Evolutionary conservation across 2,888 invertebrate genomes (phyloP).

Genomic region (Candidula unifasciata): DNA sequence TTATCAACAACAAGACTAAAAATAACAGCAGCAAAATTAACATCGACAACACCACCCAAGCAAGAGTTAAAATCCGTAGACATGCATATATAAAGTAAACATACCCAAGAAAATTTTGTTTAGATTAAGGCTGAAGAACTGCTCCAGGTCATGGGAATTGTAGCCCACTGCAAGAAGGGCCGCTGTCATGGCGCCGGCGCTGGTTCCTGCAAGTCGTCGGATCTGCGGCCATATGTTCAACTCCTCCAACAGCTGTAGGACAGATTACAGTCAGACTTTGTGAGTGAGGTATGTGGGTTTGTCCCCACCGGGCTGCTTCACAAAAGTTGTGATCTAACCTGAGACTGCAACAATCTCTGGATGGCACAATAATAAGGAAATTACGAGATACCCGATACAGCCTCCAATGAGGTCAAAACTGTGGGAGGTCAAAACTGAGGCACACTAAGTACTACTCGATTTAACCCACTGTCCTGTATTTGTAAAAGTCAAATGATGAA

Average conservation of each 20-base stretch:
- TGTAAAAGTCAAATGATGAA: too few species aligned
- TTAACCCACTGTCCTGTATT: too few species aligned
- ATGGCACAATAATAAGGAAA: too few species aligned
- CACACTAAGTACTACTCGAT: too few species aligned
- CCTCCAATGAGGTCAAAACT: too few species aligned
- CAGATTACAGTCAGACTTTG: too few species aligned
- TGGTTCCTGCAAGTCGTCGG: slow-evolving; percentile 68
- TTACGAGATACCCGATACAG: too few species aligned
- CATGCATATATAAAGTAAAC: not conserved
- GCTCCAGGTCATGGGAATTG: slow-evolving; percentile 65
- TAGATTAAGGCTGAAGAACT: slow-evolving; percentile 66
- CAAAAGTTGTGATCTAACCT: too few species aligned
- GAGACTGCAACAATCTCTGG: too few species aligned
- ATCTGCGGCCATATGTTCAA: slow-evolving; percentile 62
- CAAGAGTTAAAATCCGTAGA: not conserved
- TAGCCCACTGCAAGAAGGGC: slow-evolving; percentile 70
- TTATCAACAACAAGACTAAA: not conserved
- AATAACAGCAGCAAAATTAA: not conserved
- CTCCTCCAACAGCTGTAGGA: slow-evolving; percentile 61
- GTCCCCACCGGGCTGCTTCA: too few species aligned
- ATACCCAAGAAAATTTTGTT: slow-evolving; percentile 62
- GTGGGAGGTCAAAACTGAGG: too few species aligned
- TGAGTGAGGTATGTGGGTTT: too few species aligned
- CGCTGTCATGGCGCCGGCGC: slow-evolving; percentile 73
- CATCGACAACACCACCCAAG: not conserved